These are phyloP conservation scores for Megalonaias nervosa DNA, from an alignment of 1,140 invertebrate genomes.

Conservation along the genomic window DNA sequence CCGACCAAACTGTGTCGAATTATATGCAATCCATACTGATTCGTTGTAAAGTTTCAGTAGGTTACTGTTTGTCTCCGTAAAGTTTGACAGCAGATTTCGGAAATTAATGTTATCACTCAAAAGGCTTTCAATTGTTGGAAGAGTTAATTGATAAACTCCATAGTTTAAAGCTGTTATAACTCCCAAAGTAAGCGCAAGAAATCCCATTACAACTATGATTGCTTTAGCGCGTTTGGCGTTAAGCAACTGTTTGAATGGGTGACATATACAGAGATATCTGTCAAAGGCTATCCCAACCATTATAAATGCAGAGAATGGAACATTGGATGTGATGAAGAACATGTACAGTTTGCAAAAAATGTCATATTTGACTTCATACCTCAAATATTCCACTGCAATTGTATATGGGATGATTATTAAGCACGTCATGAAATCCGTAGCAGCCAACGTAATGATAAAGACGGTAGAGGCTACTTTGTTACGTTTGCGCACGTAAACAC, in stretches of 20 bases:
- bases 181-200: conserved; percentile 59
- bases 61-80: background rate
- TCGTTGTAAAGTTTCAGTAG: background rate
- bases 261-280: conserved; percentile 69
- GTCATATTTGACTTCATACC: conserved; percentile 54
- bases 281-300: conserved; percentile 70
- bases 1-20: background rate
- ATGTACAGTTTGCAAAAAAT: conserved; percentile 66
- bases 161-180: conserved; percentile 59
- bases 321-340: conserved; percentile 67
- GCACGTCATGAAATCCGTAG: conserved; percentile 64
- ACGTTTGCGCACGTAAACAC: conserved; percentile 64
- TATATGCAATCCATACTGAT: background rate
- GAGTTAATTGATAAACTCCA: conserved; percentile 49
- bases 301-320: conserved; percentile 68
- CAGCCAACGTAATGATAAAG: conserved; percentile 67
- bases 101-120: background rate
- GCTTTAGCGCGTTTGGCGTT: conserved; percentile 60
- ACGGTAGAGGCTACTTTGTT: conserved; percentile 67
- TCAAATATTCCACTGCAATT: conserved; percentile 56
- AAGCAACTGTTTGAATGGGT: conserved; percentile 63
- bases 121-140: background rate
- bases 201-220: conserved; percentile 49
- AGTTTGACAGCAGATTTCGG: background rate
- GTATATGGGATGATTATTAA: conserved; percentile 65